These are phyloP conservation scores for Pomacea canaliculata DNA, from an alignment of 2,888 invertebrate genomes.

Conservation along the genomic window DNA sequence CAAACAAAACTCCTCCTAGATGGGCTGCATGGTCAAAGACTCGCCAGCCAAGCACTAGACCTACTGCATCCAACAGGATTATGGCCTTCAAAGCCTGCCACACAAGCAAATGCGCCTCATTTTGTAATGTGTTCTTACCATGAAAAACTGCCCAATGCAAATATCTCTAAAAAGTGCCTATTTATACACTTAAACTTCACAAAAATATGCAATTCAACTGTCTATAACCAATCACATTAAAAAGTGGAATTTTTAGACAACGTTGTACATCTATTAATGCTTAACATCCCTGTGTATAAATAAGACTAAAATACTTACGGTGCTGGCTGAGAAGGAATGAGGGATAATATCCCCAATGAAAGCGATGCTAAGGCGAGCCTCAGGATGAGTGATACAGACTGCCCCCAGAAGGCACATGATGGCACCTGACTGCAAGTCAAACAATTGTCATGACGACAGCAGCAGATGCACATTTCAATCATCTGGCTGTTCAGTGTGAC, in stretches of 20 bases:
- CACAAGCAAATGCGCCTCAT: background rate
- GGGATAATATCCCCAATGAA: constrained; percentile 84
- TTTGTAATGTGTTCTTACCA: background rate
- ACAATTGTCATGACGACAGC: background rate
- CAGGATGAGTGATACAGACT: constrained; percentile 89
- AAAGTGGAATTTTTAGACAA: too few relatives aligned
- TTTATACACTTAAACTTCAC: too few relatives aligned
- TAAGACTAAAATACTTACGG: constrained; percentile 74
- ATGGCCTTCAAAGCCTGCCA: constrained; percentile 87
- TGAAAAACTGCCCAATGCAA: too few relatives aligned
- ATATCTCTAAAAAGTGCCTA: too few relatives aligned
- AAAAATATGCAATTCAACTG: too few relatives aligned
- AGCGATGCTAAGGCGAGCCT: constrained; percentile 87
- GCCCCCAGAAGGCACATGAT: constrained; percentile 91
- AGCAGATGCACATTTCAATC: background rate
- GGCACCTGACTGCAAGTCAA: constrained; percentile 78
- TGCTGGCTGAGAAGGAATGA: constrained; percentile 85
- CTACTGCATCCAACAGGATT: constrained; percentile 86
- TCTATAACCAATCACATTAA: too few relatives aligned
- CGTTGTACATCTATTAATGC: too few relatives aligned
- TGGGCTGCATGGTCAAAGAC: constrained; percentile 99
- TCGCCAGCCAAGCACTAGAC: constrained; percentile 88
- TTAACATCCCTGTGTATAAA: too few relatives aligned
- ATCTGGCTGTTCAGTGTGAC: too few relatives aligned
- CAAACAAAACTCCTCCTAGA: constrained; percentile 92